phyloP scores from a whole-genome alignment of 2,797 vertebrate genomes.

The Catharus ustulatus region DNA sequence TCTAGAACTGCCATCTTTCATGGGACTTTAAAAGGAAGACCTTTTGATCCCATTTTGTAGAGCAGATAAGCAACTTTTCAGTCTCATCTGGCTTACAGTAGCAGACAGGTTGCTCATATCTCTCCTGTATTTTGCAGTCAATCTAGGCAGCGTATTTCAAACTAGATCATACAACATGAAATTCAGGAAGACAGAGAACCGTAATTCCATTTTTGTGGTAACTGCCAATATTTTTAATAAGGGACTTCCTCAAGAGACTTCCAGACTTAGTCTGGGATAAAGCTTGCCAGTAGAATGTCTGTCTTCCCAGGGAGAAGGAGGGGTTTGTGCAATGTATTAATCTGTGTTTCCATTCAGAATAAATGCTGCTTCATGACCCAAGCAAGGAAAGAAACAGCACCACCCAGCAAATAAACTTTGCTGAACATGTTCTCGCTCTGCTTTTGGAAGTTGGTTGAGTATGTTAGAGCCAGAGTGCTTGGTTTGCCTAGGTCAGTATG shows the following conservation, averaged over 20 bases:
- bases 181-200: not conserved
- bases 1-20: not conserved
- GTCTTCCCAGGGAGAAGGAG: not conserved
- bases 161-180: not conserved
- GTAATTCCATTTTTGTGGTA: not conserved
- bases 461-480: not conserved
- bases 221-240: not conserved
- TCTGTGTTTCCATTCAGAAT: conserved; percentile 3
- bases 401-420: not conserved
- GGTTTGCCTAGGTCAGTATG: not conserved
- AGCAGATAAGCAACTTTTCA: not conserved
- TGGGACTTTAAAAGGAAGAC: not conserved
- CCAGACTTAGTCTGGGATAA: not conserved
- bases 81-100: not conserved
- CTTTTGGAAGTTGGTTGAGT: not conserved
- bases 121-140: not conserved
- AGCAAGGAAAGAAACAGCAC: not conserved
- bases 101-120: not conserved
- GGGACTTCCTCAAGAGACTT: not conserved
- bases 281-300: not conserved
- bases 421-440: not conserved
- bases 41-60: not conserved
- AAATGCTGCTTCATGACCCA: not conserved
- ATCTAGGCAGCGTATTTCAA: not conserved
- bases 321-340: not conserved